A percentile compares a stretch with the other conserved stretches of the same genome.
These are phyloP conservation scores for Oplegnathus fasciatus DNA, from an alignment of 2,113 vertebrate species.

Conservation along the genomic window DNA sequence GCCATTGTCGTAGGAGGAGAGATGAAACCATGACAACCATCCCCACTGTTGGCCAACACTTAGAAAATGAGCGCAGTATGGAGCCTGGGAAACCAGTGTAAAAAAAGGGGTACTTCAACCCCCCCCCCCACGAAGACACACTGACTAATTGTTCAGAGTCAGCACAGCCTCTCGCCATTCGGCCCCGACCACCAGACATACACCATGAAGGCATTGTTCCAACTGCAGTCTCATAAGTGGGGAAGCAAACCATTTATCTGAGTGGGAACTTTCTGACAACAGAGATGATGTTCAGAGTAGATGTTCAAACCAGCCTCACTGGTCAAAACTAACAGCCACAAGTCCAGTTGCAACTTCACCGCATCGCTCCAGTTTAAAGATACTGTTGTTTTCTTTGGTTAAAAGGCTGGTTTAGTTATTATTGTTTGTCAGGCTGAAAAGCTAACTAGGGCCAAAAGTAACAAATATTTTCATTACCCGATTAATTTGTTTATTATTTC, in stretches of 20 bases:
- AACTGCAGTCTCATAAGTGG: slow-evolving; percentile 10
- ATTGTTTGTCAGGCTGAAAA: not conserved
- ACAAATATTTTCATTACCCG: not conserved
- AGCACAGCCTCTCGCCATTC: slow-evolving; percentile 52
- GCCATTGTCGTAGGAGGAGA: slow-evolving; percentile 71
- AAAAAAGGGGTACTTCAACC: slow-evolving; percentile 31
- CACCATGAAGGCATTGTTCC: slow-evolving; percentile 62
- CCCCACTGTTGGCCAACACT: slow-evolving; percentile 72
- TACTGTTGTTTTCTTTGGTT: not conserved
- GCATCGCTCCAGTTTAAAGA: not conserved
- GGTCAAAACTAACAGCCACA: not conserved
- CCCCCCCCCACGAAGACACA: slow-evolving; percentile 67
- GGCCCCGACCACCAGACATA: slow-evolving; percentile 35
- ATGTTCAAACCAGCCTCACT: not conserved
- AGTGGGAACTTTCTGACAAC: not conserved
- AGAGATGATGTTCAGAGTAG: too few relatives aligned
- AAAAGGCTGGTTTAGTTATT: not conserved
- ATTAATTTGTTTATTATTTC: too few relatives aligned
- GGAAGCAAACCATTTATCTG: not conserved
- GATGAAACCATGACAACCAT: slow-evolving; percentile 83
- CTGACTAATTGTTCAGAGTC: slow-evolving; percentile 78
- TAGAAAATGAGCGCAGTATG: slow-evolving; percentile 68
- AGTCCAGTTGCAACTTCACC: too few relatives aligned
- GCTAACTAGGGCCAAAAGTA: not conserved
- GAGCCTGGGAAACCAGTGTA: slow-evolving; percentile 63